phyloP scores from a whole-genome alignment of 2,888 invertebrate species.

The Ectemnius cavifrons region DNA sequence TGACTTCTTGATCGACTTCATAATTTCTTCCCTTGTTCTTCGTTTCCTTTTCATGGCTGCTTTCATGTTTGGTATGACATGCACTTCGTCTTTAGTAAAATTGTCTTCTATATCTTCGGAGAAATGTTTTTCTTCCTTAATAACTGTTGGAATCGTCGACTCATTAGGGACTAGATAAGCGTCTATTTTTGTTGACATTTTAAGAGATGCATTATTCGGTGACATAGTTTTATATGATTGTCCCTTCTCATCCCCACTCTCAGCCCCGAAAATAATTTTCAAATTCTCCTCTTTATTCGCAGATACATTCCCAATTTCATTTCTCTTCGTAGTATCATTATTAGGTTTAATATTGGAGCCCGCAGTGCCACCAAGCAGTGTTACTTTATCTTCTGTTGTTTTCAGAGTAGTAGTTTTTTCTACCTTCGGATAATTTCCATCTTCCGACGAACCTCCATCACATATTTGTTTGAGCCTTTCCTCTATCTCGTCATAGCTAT shows the following conservation, averaged over 20 bases:
- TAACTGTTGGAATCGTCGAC: conserved; percentile 9
- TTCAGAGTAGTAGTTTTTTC: conserved; percentile 3
- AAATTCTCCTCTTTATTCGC: conserved; percentile 49
- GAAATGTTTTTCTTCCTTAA: conserved; percentile 49
- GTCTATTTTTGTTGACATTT: conserved; percentile 24
- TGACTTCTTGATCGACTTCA: conserved; percentile 58
- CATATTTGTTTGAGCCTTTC: conserved; percentile 65
- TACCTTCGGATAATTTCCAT: conserved; percentile 27
- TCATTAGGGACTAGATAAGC: neutral
- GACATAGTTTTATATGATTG: conserved; percentile 11
- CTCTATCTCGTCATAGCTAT: conserved; percentile 70
- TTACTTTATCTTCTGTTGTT: neutral
- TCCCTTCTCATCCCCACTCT: conserved; percentile 56
- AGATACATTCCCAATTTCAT: conserved; percentile 37
- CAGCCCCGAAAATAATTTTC: conserved; percentile 57
- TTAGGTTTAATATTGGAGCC: conserved; percentile 18
- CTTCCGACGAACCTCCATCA: conserved; percentile 45
- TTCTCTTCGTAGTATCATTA: conserved; percentile 37
- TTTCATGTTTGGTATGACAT: conserved; percentile 46
- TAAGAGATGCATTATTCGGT: neutral
- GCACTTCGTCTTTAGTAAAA: conserved; percentile 49
- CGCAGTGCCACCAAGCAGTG: neutral
- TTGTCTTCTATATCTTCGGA: conserved; percentile 52
- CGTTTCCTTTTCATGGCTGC: conserved; percentile 53
- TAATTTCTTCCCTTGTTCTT: conserved; percentile 55